Percentiles rank a stretch among this genome's conserved stretches.
Evolutionary conservation across 1,140 invertebrate species (phyloP).

Genomic region (Reticulitermes speratus): DNA sequence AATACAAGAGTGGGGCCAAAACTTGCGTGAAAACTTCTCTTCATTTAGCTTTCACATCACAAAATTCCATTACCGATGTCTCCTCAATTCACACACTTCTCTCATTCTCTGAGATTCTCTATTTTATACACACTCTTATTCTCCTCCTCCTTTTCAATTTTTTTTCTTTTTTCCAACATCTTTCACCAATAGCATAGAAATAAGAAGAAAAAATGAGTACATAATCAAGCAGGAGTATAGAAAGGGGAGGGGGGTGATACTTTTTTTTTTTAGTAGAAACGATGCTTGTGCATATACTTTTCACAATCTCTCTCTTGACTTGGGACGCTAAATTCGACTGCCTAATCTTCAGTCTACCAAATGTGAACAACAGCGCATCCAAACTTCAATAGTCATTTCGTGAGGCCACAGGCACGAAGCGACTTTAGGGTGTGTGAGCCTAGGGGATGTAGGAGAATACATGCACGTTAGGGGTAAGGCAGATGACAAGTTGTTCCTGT

Average conservation of each 20-base stretch:
- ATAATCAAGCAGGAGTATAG: conserved; percentile 10
- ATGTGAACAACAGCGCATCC: neutral
- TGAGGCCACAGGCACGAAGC: too few relatives aligned
- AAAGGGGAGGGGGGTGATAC: neutral
- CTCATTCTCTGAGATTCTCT: neutral
- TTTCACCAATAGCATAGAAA: conserved; percentile 13
- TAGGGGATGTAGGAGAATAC: too few relatives aligned
- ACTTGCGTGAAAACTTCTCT: conserved; percentile 22
- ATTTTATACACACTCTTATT: neutral
- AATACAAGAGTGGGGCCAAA: neutral
- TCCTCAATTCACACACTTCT: conserved; percentile 19
- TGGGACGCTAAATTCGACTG: neutral
- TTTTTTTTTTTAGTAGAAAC: too few relatives aligned
- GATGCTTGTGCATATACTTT: neutral
- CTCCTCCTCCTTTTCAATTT: neutral
- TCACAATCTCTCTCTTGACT: neutral
- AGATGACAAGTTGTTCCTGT: too few relatives aligned
- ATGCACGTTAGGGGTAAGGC: too few relatives aligned
- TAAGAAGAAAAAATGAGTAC: conserved; percentile 22
- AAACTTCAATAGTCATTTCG: too few relatives aligned
- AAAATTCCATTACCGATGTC: conserved; percentile 23
- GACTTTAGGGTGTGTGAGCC: too few relatives aligned
- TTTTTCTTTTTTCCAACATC: conserved; percentile 1
- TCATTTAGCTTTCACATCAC: conserved; percentile 12
- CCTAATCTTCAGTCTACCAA: neutral